phyloP scores from a whole-genome alignment of 2,888 invertebrate genomes.

The Trachelus iudaicus region DNA sequence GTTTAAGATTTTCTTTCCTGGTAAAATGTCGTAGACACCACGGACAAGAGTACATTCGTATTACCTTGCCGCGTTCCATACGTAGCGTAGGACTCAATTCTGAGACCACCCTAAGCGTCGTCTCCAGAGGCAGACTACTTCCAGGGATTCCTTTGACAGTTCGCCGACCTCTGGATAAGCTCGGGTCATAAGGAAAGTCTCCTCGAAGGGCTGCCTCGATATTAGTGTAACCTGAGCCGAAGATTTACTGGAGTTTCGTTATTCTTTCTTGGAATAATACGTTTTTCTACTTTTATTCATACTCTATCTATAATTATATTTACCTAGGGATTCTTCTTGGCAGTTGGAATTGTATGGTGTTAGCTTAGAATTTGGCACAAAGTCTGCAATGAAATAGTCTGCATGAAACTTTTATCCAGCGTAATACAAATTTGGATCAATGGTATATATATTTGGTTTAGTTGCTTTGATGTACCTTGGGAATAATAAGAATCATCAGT shows the following conservation, averaged over 20 bases:
- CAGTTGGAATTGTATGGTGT: constrained; percentile 43
- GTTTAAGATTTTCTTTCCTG: constrained; percentile 72
- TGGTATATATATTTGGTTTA: not conserved
- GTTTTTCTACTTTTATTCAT: not conserved
- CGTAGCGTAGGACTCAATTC: constrained; percentile 60
- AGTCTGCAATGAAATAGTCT: constrained; percentile 31
- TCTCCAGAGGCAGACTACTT: constrained; percentile 57
- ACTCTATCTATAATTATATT: constrained; percentile 6
- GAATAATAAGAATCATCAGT: not conserved
- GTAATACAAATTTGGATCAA: not conserved
- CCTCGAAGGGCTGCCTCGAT: constrained; percentile 21
- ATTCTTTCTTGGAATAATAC: not conserved
- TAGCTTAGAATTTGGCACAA: constrained; percentile 41
- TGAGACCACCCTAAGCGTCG: constrained; percentile 59
- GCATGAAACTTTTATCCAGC: not conserved
- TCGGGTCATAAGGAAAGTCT: constrained; percentile 32
- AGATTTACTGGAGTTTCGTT: not conserved
- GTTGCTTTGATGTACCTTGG: not conserved
- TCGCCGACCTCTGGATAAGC: constrained; percentile 40
- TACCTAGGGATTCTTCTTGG: constrained; percentile 47
- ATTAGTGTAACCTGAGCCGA: constrained; percentile 19
- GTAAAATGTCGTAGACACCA: constrained; percentile 63
- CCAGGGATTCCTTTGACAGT: constrained; percentile 58
- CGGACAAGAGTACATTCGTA: constrained; percentile 62
- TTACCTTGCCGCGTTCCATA: constrained; percentile 59